These are phyloP conservation scores for Callopanchax toddi DNA, from an alignment of 2,113 vertebrate genomes.

Conservation along the genomic window DNA sequence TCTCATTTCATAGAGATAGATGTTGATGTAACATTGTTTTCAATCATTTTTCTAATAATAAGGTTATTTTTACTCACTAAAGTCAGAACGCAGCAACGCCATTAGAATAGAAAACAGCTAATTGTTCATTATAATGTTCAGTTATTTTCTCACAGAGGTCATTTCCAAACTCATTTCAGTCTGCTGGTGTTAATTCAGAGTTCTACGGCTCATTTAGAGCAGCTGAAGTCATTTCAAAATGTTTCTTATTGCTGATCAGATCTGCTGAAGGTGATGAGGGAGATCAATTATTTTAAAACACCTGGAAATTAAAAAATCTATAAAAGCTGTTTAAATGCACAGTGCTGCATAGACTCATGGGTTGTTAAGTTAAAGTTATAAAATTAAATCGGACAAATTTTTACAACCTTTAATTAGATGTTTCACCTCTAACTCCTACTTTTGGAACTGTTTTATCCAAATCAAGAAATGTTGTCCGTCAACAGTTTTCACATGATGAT, in stretches of 20 bases:
- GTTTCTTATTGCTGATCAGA: constrained; percentile 43
- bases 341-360: background rate
- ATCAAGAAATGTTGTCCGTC: background rate
- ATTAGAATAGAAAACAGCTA: constrained; percentile 1
- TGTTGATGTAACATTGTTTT: no score
- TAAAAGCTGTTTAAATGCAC: no score
- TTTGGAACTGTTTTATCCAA: background rate
- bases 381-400: background rate
- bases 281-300: no score
- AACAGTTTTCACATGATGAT: background rate
- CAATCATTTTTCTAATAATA: no score
- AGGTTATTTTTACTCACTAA: background rate
- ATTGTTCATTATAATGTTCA: constrained; percentile 23
- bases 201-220: constrained; percentile 51
- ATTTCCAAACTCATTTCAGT: constrained; percentile 42
- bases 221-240: constrained; percentile 56
- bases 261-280: no score
- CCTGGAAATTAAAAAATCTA: no score
- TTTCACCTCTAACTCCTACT: background rate
- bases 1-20: no score
- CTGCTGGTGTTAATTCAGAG: constrained; percentile 49
- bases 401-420: background rate
- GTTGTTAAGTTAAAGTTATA: background rate
- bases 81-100: constrained; percentile 14
- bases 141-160: constrained; percentile 5